A percentile compares a stretch with the other conserved stretches of the same genome.
Conservation (phyloP, 2,113 vertebrate species). For the Pelvicachromis taeniatus region DNA sequence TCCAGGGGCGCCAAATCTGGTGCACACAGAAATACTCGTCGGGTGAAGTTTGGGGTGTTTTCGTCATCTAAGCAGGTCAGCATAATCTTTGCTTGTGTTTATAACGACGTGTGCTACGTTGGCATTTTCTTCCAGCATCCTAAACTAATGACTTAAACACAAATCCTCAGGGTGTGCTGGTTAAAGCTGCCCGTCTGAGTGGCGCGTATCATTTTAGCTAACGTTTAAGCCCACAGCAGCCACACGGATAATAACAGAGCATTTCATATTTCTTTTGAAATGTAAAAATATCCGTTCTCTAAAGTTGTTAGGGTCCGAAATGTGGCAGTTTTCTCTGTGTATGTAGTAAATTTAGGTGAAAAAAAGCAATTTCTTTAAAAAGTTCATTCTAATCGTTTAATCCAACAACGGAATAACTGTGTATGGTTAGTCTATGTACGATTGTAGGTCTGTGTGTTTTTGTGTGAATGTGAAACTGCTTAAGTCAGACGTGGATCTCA, state of each 20-base stretch:
- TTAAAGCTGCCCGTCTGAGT: background rate
- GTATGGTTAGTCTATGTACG: background rate
- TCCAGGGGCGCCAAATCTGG: constrained; percentile 39
- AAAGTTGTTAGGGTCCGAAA: background rate
- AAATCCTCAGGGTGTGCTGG: background rate
- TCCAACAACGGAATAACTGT: background rate
- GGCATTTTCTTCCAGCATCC: fast-evolving
- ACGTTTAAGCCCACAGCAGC: background rate
- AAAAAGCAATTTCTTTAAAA: background rate
- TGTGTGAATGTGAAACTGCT: background rate
- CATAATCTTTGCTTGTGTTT: background rate
- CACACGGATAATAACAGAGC: background rate
- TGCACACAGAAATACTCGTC: background rate
- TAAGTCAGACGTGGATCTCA: background rate
- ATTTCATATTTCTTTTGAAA: background rate
- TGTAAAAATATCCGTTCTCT: background rate
- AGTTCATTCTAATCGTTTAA: background rate
- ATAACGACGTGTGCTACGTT: fast-evolving
- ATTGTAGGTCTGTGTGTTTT: background rate
- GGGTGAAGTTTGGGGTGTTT: background rate
- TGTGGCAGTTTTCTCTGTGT: background rate
- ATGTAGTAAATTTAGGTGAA: background rate
- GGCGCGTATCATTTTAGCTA: background rate
- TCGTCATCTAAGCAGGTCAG: background rate
- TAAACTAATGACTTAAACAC: background rate